These are phyloP conservation scores for roundworm (Caenorhabditis elegans) DNA, from an alignment of 1,140 invertebrate genomes.

Conservation along the genomic window DNA sequence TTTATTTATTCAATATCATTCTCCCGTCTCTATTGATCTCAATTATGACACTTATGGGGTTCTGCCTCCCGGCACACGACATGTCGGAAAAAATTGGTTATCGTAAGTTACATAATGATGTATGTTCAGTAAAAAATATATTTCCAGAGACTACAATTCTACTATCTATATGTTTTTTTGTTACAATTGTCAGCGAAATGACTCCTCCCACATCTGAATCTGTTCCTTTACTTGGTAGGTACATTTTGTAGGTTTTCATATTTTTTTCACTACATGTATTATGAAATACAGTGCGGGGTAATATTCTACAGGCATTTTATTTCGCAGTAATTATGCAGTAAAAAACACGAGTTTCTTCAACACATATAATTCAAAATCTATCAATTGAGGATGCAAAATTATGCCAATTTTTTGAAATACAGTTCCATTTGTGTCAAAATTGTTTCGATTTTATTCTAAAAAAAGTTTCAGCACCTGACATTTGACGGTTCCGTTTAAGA, in stretches of 20 bases:
- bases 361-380: too few species aligned
- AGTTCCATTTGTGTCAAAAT: too few species aligned
- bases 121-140: background rate
- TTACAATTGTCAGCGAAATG: slow-evolving; percentile 70
- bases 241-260: background rate
- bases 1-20: slow-evolving; percentile 99
- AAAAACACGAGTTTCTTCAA: too few species aligned
- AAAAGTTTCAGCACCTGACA: too few species aligned
- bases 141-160: slow-evolving; percentile 82
- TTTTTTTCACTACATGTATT: too few species aligned
- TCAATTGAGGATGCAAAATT: too few species aligned
- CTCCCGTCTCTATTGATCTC: slow-evolving; percentile 97
- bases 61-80: slow-evolving; percentile 82
- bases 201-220: slow-evolving; percentile 95
- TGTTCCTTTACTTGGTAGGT: slow-evolving; percentile 91
- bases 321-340: too few species aligned
- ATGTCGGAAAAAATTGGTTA: slow-evolving; percentile 57
- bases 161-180: slow-evolving; percentile 67
- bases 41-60: slow-evolving; percentile 94
- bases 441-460: too few species aligned
- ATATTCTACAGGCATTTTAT: too few species aligned
- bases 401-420: too few species aligned
- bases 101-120: slow-evolving; percentile 39
- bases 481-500: too few species aligned
- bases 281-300: too few species aligned